Percentiles rank a stretch among this genome's conserved stretches.
Evolutionary conservation across 2,888 invertebrate species (phyloP).

Genomic region (Ectemnius continuus): DNA sequence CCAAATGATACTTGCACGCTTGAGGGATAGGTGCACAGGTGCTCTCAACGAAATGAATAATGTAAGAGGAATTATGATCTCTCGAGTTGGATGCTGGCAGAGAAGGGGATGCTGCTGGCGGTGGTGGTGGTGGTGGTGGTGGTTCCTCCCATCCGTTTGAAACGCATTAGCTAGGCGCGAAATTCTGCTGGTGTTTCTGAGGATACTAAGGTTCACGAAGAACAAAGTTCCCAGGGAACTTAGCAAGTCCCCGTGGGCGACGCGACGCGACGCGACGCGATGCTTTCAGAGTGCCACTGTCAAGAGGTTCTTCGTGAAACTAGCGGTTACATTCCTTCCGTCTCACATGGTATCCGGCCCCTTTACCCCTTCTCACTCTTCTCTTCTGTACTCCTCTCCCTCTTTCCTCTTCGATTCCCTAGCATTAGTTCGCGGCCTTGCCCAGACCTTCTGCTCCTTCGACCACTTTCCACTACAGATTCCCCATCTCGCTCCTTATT

Average conservation of each 20-base stretch:
- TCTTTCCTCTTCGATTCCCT: no score
- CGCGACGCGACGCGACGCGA: slow-evolving; percentile 37
- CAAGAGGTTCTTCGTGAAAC: slow-evolving; percentile 43
- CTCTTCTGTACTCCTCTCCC: no score
- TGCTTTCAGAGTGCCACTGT: slow-evolving; percentile 52
- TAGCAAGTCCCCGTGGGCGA: slow-evolving; percentile 53
- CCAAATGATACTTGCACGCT: no score
- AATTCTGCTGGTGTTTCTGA: slow-evolving; percentile 46
- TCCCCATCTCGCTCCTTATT: background rate
- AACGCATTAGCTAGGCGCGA: slow-evolving; percentile 48
- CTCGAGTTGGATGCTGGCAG: no score
- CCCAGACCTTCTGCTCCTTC: background rate
- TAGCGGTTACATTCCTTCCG: slow-evolving; percentile 45
- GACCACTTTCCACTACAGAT: background rate
- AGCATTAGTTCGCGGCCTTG: no score
- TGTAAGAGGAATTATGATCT: no score
- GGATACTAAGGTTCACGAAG: slow-evolving; percentile 42
- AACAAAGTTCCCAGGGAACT: slow-evolving; percentile 55
- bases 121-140: background rate
- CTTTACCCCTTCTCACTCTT: no score
- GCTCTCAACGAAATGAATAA: no score
- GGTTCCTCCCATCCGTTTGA: slow-evolving; percentile 20
- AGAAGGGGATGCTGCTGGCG: no score
- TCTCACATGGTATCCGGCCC: slow-evolving; percentile 1
- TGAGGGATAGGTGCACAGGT: no score